Evolutionary conservation across 2,797 vertebrate genomes (phyloP).

Genomic region (Lerista edwardsae): DNA sequence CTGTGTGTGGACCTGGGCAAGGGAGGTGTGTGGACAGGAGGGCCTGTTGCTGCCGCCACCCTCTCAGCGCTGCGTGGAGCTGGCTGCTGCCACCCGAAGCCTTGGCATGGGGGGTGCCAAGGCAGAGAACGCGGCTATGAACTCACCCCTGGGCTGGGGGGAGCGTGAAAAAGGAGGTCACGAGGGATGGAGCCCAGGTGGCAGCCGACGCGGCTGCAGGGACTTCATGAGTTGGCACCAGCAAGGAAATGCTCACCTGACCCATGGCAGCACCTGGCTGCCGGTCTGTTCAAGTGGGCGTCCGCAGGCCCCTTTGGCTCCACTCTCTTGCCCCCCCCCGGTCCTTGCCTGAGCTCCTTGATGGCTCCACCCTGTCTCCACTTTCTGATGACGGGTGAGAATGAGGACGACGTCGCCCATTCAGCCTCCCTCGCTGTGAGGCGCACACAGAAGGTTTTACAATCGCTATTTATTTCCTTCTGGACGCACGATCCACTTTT

Average conservation of each 20-base stretch:
- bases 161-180: too few relatives aligned
- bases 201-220: too few relatives aligned
- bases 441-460: too few relatives aligned
- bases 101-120: background rate
- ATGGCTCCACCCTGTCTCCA: too few relatives aligned
- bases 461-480: too few relatives aligned
- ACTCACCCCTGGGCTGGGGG: fast-evolving
- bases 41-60: background rate
- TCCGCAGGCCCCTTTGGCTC: background rate
- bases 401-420: too few relatives aligned
- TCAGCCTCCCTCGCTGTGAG: too few relatives aligned
- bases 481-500: too few relatives aligned
- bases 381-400: too few relatives aligned
- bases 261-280: too few relatives aligned
- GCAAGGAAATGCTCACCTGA: background rate
- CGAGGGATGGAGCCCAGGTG: background rate
- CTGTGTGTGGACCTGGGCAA: background rate
- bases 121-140: background rate
- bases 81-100: fast-evolving
- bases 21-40: too few relatives aligned
- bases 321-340: fast-evolving
- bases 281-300: fast-evolving
- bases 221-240: background rate
- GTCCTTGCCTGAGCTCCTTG: background rate
- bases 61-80: fast-evolving